These are phyloP conservation scores for Antechinus stuartii DNA, from an alignment of 2,113 vertebrate genomes.

Conservation along the genomic window DNA sequence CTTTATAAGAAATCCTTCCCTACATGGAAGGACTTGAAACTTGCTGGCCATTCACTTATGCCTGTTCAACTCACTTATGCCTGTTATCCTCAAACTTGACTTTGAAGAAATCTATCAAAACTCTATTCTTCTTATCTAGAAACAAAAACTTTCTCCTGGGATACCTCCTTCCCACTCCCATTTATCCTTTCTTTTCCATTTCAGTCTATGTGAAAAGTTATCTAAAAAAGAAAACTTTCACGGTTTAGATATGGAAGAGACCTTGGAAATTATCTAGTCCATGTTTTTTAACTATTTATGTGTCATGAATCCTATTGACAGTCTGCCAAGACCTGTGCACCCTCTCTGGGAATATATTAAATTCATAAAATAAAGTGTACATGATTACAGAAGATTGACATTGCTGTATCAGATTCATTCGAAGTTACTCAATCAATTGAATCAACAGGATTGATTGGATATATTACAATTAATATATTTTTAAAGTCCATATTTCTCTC, in stretches of 20 bases:
- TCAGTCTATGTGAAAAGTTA: not conserved
- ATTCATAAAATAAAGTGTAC: not conserved
- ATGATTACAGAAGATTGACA: not conserved
- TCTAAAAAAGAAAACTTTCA: not conserved
- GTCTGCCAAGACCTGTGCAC: not conserved
- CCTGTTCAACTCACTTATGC: constrained; percentile 6
- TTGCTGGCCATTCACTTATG: constrained; percentile 27
- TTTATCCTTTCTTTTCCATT: not conserved
- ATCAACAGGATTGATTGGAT: not conserved
- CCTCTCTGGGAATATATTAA: not conserved
- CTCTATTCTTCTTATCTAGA: not conserved
- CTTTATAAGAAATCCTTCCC: not conserved
- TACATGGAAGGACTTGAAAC: not conserved
- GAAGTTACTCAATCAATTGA: not conserved
- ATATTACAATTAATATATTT: not conserved
- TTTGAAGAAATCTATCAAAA: constrained; percentile 40
- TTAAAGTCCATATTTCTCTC: too few species aligned
- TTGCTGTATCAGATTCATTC: not conserved
- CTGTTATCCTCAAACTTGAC: constrained; percentile 46
- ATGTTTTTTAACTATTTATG: not conserved
- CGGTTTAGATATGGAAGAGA: not conserved
- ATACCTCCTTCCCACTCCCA: not conserved
- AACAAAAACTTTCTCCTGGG: not conserved
- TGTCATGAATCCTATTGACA: not conserved
- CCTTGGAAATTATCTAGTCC: not conserved